phyloP scores from a whole-genome alignment of 2,113 vertebrate genomes.

The Larimichthys polyactis region DNA sequence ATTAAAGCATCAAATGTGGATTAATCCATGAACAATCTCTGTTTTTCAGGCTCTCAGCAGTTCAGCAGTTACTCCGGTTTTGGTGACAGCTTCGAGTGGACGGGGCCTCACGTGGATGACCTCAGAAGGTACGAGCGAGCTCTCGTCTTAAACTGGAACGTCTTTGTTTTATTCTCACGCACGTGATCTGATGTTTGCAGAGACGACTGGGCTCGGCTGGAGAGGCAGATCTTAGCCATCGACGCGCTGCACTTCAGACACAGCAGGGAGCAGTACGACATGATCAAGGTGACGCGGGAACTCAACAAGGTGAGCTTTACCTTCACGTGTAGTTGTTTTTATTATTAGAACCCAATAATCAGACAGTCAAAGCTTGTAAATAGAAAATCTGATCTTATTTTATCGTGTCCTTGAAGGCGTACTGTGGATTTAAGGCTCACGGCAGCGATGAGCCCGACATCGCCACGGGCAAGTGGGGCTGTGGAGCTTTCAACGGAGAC shows the following conservation, averaged over 20 bases:
- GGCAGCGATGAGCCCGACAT: constrained; percentile 42
- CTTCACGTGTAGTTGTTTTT: no score
- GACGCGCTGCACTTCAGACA: constrained; percentile 74
- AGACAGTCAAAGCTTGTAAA: no score
- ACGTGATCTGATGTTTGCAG: constrained; percentile 40
- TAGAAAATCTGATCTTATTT: neutral
- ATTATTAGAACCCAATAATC: no score
- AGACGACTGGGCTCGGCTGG: constrained; percentile 72
- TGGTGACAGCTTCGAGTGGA: constrained; percentile 70
- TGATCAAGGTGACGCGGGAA: constrained; percentile 53
- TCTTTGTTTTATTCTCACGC: neutral
- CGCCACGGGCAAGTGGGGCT: constrained; percentile 85
- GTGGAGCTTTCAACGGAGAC: constrained; percentile 82
- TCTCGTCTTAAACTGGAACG: accelerated
- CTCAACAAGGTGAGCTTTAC: constrained; percentile 49
- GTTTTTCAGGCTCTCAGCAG: constrained; percentile 73
- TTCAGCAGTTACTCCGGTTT: constrained; percentile 75
- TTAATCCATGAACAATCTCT: neutral
- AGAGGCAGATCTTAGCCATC: constrained; percentile 80
- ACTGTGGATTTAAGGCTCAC: constrained; percentile 70
- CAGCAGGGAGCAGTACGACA: constrained; percentile 65
- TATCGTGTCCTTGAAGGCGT: constrained; percentile 70
- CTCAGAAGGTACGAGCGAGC: constrained; percentile 52
- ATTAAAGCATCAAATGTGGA: no score
- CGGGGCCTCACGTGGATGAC: neutral